These are phyloP conservation scores for Atlantisia rogersi DNA, from an alignment of 2,113 vertebrate species.

Conservation along the genomic window DNA sequence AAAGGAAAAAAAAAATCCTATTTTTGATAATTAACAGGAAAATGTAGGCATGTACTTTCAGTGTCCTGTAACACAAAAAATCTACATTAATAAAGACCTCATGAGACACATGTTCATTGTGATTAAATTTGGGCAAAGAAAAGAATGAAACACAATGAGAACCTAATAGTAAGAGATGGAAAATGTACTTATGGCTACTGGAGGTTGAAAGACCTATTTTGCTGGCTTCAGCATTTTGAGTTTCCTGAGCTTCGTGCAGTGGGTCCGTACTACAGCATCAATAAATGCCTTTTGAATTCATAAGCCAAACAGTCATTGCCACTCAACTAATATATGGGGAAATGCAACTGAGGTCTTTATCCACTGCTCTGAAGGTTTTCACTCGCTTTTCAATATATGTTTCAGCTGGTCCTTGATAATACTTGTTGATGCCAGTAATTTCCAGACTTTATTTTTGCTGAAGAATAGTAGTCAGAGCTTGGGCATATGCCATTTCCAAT, in stretches of 20 bases:
- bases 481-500: not conserved
- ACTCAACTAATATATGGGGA: not conserved
- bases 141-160: not conserved
- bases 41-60: not conserved
- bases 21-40: not conserved
- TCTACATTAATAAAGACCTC: not conserved
- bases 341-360: not conserved
- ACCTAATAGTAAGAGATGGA: not conserved
- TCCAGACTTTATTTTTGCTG: slow-evolving; percentile 39
- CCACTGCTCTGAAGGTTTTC: not conserved
- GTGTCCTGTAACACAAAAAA: not conserved
- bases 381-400: not conserved
- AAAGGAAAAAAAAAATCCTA: not conserved
- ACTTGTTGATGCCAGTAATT: slow-evolving; percentile 8
- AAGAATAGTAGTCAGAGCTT: not conserved
- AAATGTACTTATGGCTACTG: not conserved
- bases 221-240: not conserved
- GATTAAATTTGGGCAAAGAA: not conserved
- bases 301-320: not conserved
- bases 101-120: not conserved
- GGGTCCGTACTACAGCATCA: not conserved
- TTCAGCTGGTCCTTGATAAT: slow-evolving; percentile 33
- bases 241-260: not conserved
- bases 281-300: not conserved
- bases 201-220: not conserved